Percentiles rank a stretch among this genome's conserved stretches.
phyloP scores from a whole-genome alignment of 2,888 invertebrate species.

The Cistogaster globosa region DNA sequence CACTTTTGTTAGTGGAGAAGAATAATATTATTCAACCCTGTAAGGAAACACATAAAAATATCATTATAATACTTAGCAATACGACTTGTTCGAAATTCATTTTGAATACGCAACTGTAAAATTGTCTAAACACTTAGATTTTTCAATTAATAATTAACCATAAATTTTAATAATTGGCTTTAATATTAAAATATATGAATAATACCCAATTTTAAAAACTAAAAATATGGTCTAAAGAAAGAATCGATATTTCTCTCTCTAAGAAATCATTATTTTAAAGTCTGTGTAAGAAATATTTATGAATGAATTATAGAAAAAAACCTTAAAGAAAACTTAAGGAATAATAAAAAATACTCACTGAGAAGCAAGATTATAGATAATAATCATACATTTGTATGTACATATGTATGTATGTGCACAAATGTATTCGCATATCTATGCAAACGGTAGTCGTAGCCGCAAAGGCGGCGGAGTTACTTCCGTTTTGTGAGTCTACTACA shows the following conservation, averaged over 20 bases:
- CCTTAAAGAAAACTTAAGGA: constrained; percentile 29
- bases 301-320: constrained; percentile 66
- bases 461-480: constrained; percentile 76
- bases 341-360: constrained; percentile 45
- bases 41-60: no score
- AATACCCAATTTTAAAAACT: no score
- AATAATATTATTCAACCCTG: no score
- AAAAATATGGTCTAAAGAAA: no score
- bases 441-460: constrained; percentile 73
- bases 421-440: background rate
- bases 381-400: constrained; percentile 11
- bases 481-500: constrained; percentile 72
- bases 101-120: no score
- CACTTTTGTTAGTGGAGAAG: no score
- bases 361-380: constrained; percentile 53
- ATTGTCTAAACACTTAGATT: no score
- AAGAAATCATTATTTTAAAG: constrained; percentile 36
- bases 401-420: background rate
- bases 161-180: no score
- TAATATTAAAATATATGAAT: no score
- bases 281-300: constrained; percentile 52
- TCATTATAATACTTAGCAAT: no score
- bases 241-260: background rate
- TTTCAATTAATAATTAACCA: no score
- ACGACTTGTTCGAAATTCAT: no score